Conservation (phyloP, 2,888 invertebrate genomes). For the Meteorus cinctellus region DNA sequence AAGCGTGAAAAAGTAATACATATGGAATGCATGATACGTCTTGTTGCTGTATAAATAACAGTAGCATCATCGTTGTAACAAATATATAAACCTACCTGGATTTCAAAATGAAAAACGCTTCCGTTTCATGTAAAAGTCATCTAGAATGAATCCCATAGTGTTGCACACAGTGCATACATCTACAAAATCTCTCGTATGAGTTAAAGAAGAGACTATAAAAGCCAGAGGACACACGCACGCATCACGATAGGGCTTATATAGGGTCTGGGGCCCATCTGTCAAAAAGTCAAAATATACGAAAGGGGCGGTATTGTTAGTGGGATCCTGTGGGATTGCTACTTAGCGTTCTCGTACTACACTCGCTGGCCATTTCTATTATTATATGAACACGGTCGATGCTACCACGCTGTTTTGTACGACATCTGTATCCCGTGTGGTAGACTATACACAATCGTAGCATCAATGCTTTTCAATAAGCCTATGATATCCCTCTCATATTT, state of each 20-base stretch:
- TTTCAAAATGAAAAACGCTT: constrained; percentile 48
- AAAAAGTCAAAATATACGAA: constrained; percentile 73
- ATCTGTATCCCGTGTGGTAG: constrained; percentile 64
- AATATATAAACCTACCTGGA: constrained; percentile 35
- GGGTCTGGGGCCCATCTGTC: constrained; percentile 69
- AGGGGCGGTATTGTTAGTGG: constrained; percentile 67
- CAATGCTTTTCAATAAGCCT: constrained; percentile 35
- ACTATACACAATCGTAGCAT: constrained; percentile 21
- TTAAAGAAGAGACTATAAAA: constrained; percentile 39
- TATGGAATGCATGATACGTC: not conserved
- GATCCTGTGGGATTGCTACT: constrained; percentile 72
- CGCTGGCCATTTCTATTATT: constrained; percentile 64
- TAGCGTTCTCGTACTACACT: constrained; percentile 66
- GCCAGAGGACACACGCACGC: constrained; percentile 48
- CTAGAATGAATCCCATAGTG: constrained; percentile 19
- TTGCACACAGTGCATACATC: constrained; percentile 17
- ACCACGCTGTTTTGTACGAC: constrained; percentile 67
- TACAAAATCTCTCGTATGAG: constrained; percentile 26
- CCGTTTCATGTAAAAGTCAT: constrained; percentile 55
- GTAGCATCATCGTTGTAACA: not conserved
- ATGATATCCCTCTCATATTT: constrained; percentile 24
- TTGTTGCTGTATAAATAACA: constrained; percentile 26
- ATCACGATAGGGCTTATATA: constrained; percentile 42
- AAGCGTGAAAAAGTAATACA: constrained; percentile 34
- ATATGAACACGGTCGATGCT: constrained; percentile 49